These are phyloP conservation scores for Lasioglossum oenotherae DNA, from an alignment of 2,888 invertebrate species.

Conservation along the genomic window DNA sequence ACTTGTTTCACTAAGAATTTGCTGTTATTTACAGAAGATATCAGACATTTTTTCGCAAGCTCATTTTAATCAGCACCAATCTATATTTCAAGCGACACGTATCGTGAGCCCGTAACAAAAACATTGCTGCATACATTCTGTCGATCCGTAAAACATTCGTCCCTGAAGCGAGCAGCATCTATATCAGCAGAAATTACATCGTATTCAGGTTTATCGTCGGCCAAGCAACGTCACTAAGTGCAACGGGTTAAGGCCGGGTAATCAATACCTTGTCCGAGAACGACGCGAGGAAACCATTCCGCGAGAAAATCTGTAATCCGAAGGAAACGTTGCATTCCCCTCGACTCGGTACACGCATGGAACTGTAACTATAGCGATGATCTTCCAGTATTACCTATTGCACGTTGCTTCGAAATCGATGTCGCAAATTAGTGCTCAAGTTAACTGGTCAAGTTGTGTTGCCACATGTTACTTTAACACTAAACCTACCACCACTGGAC, in stretches of 20 bases:
- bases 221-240: constrained; percentile 8
- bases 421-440: background rate
- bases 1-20: too few relatives aligned
- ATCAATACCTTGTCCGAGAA: constrained; percentile 10
- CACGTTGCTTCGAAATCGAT: background rate
- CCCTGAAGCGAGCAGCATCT: background rate
- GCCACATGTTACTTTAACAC: background rate
- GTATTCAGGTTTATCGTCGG: constrained; percentile 8
- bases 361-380: too few relatives aligned
- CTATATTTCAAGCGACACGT: background rate
- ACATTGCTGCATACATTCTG: background rate
- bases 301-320: background rate
- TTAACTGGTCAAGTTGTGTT: background rate
- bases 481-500: too few relatives aligned
- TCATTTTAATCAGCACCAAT: background rate
- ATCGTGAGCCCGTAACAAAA: background rate
- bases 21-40: background rate
- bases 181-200: constrained; percentile 8
- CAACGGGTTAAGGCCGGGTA: constrained; percentile 6
- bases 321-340: background rate
- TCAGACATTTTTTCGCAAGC: background rate
- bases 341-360: background rate
- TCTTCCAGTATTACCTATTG: background rate
- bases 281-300: constrained; percentile 1
- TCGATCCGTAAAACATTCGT: background rate